Evolutionary conservation across 2,888 invertebrate genomes (phyloP).

Genomic region (Lymantria dispar): DNA sequence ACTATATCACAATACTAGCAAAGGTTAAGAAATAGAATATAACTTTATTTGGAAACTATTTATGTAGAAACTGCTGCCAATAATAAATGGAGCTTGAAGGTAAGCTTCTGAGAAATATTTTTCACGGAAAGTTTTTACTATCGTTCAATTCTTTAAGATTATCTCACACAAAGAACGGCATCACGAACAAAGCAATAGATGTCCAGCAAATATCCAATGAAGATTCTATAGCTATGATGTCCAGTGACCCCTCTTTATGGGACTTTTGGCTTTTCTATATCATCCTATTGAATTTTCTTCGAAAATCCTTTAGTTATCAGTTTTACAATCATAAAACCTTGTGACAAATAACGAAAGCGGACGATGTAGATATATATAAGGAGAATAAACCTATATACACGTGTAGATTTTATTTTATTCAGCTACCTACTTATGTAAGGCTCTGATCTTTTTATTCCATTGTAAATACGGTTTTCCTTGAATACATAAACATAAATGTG

Average conservation of each 20-base stretch:
- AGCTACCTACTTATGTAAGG: neutral
- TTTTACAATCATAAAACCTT: conserved; percentile 36
- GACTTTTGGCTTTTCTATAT: conserved; percentile 37
- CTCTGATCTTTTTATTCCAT: neutral
- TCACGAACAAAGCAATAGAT: conserved; percentile 7
- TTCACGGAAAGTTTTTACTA: too few species aligned
- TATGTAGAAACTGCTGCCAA: too few species aligned
- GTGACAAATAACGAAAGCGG: neutral
- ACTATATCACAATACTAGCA: too few species aligned
- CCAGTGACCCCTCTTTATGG: conserved; percentile 22
- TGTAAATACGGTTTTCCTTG: neutral
- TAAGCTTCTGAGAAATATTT: too few species aligned
- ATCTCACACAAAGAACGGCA: neutral
- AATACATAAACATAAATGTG: neutral
- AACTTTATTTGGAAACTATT: too few species aligned
- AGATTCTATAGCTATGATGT: conserved; percentile 17
- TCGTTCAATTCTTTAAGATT: neutral
- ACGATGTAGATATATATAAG: neutral
- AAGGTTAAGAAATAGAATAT: too few species aligned
- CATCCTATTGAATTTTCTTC: conserved; percentile 41
- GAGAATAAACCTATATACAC: neutral
- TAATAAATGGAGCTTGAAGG: too few species aligned
- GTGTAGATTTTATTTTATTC: neutral
- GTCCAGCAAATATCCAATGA: conserved; percentile 8
- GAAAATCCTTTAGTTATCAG: conserved; percentile 31